A percentile compares a stretch with the other conserved stretches of the same genome.
phyloP scores from a whole-genome alignment of 2,797 vertebrate genomes.

The Pithecia hirsuta region DNA sequence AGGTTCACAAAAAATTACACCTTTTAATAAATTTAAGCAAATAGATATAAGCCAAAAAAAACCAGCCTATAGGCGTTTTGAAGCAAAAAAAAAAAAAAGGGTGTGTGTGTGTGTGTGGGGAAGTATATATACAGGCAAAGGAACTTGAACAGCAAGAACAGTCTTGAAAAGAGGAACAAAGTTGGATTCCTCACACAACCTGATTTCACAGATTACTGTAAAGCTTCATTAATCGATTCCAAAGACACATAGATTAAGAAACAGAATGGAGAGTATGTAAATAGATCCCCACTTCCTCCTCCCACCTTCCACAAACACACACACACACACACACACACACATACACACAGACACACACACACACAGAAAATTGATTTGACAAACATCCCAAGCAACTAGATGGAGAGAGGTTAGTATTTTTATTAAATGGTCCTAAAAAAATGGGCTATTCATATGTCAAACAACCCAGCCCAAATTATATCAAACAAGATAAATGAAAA shows the following conservation, averaged over 20 bases:
- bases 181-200: neutral
- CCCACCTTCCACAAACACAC: neutral
- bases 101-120: accelerated
- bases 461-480: neutral
- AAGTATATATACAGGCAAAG: neutral
- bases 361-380: neutral
- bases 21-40: neutral
- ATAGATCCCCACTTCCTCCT: neutral
- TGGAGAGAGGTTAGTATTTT: neutral
- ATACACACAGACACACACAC: neutral
- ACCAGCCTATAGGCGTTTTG: neutral
- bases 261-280: neutral
- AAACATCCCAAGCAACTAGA: neutral
- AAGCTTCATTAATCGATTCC: neutral
- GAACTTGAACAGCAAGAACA: neutral
- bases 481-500: neutral
- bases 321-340: neutral
- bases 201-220: neutral
- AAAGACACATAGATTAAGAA: neutral
- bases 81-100: neutral
- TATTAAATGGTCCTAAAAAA: neutral
- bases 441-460: neutral
- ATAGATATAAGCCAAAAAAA: neutral
- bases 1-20: neutral
- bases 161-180: neutral